Percentiles rank a stretch among this genome's conserved stretches.
Evolutionary conservation across 2,113 vertebrate species (phyloP).

Genomic region (Salminus brasiliensis): DNA sequence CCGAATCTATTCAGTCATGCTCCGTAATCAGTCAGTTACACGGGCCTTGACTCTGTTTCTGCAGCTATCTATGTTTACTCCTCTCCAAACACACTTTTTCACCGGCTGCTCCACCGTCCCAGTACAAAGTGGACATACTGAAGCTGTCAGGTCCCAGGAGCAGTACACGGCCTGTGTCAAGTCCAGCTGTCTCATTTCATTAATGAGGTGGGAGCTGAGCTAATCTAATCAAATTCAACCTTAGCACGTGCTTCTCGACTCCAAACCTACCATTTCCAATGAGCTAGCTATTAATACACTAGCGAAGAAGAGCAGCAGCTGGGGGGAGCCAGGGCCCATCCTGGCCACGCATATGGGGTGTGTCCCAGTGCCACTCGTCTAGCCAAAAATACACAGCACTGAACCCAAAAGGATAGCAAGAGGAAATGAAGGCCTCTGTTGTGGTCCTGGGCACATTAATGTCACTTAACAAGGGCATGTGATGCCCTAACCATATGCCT

Average conservation of each 20-base stretch:
- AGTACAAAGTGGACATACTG: neutral
- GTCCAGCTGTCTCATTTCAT: slow-evolving; percentile 27
- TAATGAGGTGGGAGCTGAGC: neutral
- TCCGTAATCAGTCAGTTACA: neutral
- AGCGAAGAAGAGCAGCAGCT: slow-evolving; percentile 24
- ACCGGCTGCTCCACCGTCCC: neutral
- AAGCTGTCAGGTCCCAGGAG: slow-evolving; percentile 3
- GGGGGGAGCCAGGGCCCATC: neutral
- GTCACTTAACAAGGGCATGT: too few relatives aligned
- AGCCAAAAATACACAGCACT: neutral
- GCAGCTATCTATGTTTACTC: slow-evolving; percentile 5
- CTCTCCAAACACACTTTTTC: neutral
- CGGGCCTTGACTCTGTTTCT: neutral
- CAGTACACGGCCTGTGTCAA: neutral
- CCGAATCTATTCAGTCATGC: neutral
- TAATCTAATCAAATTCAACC: slow-evolving; percentile 36
- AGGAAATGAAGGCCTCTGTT: neutral
- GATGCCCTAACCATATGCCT: too few relatives aligned
- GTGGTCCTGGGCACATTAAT: neutral
- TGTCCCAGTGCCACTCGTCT: neutral
- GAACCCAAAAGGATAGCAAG: neutral
- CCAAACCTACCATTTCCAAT: slow-evolving; percentile 11
- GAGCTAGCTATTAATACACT: slow-evolving; percentile 40
- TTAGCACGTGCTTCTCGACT: neutral
- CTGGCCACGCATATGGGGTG: neutral